Base-by-base conservation (phyloP, 2,113 vertebrate species). In the Manacus vitellinus region DNA sequence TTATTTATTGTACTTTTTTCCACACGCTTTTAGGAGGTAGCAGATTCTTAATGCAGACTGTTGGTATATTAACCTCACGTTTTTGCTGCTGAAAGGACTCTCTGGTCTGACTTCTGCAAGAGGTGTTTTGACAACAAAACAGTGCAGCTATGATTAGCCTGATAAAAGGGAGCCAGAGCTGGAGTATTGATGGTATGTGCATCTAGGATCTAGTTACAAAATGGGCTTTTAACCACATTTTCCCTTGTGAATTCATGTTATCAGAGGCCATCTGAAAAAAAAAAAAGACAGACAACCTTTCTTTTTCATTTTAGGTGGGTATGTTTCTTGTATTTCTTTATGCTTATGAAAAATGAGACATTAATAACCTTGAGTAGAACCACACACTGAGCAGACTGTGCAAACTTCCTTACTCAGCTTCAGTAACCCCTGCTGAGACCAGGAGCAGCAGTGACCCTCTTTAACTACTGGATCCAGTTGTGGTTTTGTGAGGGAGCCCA, bases 121-220 rank as follows among this genome's bases (percentile, higher is more conserved):
- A 94, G 95, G 30, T 97, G 92, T 96, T 97, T 95, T 97, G 96
- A 96, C 97, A 97, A 96, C 95, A 94, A 71, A 96, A 65, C n/a
- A n/a, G 86, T 61, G 82, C 51, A 89, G 95, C 95, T 97, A 92
- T 93, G 94, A 96, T 95, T 88, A 96, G 94, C 55, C 85, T 71
- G 95, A 94, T 96, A 96, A 97, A 97, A 97, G 95, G 78, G 78
- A 97, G 95, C 65, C 79, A 67, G 79, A 61, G 88, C 4, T 84
- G 78, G 74, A 76, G 83, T 89, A 96, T 78, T 88, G 94, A 95
- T 65, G 90, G 88, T 79, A 94, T 88, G 92, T 92, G 92, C 92
- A 94, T 95, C 93, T 37, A 72, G 92, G 96, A 90, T 97, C 94
- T 90, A 24, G 97, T 97, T 97, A 97, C 96, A 92, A 95, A 95